phyloP scores from a whole-genome alignment of 1,140 invertebrate genomes.

The Matsumurasca onukii region DNA sequence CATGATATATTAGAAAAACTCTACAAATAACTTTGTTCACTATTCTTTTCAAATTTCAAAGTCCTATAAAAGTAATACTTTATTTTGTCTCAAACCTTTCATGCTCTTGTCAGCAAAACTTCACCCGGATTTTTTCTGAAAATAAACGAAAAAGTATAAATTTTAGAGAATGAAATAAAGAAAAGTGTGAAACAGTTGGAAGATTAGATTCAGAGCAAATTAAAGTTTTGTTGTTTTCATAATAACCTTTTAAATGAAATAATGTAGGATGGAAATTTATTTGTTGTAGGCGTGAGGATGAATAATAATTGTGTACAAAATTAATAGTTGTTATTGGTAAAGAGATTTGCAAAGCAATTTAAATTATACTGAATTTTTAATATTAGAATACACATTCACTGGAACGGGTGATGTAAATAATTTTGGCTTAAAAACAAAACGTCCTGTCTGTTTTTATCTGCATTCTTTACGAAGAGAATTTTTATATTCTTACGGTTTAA shows the following conservation, averaged over 20 bases:
- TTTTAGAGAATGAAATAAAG: not conserved
- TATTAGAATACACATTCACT: too few species aligned
- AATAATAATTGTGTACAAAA: not conserved
- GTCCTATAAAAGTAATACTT: not conserved
- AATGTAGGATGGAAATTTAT: not conserved
- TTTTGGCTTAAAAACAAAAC: too few species aligned
- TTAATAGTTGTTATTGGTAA: too few species aligned
- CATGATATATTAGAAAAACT: not conserved
- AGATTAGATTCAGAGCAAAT: not conserved
- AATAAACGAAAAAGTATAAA: constrained; percentile 4
- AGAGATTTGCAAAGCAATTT: too few species aligned
- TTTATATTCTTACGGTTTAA: too few species aligned
- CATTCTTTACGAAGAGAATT: too few species aligned
- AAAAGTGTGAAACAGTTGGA: not conserved
- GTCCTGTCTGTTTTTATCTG: too few species aligned
- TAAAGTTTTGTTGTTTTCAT: not conserved
- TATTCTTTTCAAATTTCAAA: not conserved
- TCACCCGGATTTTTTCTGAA: constrained; percentile 15
- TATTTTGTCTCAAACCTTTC: constrained; percentile 5
- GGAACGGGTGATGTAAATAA: too few species aligned
- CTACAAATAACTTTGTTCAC: not conserved
- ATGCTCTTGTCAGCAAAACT: constrained; percentile 8
- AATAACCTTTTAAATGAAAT: not conserved
- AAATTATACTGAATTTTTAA: too few species aligned
- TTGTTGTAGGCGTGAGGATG: not conserved